These are phyloP conservation scores for Agrotis clavis DNA, from an alignment of 2,888 invertebrate genomes.

Conservation along the genomic window DNA sequence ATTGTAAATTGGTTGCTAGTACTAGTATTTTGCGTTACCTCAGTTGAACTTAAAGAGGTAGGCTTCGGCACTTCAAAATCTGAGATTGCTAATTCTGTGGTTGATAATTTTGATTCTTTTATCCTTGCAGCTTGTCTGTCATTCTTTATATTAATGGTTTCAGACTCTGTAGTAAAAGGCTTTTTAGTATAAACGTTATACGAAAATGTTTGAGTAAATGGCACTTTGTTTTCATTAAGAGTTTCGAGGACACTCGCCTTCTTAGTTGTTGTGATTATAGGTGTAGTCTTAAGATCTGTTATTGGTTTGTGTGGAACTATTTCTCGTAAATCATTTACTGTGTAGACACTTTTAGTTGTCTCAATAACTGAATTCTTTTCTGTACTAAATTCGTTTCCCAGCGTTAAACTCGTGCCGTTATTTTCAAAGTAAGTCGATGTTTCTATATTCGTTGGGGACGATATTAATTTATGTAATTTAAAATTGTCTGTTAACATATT, in stretches of 20 bases:
- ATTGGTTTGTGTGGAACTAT: neutral
- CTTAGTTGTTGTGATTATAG: neutral
- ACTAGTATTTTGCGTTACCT: constrained; percentile 2
- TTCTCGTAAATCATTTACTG: neutral
- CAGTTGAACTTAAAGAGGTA: neutral
- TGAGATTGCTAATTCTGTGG: neutral
- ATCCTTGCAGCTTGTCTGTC: neutral
- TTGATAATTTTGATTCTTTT: neutral
- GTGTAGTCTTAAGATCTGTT: neutral
- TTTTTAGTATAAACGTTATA: neutral
- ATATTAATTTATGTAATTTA: neutral
- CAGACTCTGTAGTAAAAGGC: neutral
- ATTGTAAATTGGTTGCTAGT: neutral
- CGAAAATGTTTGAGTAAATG: neutral
- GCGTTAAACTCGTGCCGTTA: neutral
- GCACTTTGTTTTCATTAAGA: neutral
- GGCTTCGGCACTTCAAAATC: neutral
- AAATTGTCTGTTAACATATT: neutral
- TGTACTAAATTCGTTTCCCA: neutral
- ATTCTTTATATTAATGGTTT: neutral
- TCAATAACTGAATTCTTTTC: neutral
- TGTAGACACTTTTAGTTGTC: neutral
- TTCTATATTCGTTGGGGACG: neutral
- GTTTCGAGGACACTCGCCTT: neutral
- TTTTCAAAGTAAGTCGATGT: neutral